Evolutionary conservation across 2,113 vertebrate species (phyloP).

Genomic region (Lepisosteus osseus): DNA sequence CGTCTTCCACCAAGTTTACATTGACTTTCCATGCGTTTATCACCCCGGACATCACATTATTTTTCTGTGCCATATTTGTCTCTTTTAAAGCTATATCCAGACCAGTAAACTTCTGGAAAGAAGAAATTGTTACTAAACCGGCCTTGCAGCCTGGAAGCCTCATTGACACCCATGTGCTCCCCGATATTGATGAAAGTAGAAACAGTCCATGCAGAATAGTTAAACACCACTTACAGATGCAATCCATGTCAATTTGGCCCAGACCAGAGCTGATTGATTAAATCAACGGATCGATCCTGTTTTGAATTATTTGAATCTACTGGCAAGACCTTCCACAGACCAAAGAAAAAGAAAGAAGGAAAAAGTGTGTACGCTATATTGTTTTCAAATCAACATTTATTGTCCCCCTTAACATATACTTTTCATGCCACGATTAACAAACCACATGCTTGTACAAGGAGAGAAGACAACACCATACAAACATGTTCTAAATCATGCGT

Average conservation of each 20-base stretch:
- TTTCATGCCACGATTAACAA: too few relatives aligned
- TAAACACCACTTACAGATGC: slow-evolving; percentile 33
- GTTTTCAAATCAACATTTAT: too few relatives aligned
- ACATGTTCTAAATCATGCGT: too few relatives aligned
- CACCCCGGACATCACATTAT: too few relatives aligned
- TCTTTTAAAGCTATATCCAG: not conserved
- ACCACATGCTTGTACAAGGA: too few relatives aligned
- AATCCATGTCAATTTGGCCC: slow-evolving; percentile 33
- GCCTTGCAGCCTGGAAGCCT: not conserved
- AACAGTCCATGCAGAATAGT: slow-evolving; percentile 30
- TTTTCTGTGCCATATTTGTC: too few relatives aligned
- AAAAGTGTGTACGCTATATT: too few relatives aligned
- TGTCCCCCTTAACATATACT: too few relatives aligned
- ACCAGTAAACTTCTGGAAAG: not conserved
- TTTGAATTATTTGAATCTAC: not conserved
- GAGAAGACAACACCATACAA: too few relatives aligned
- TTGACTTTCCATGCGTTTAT: too few relatives aligned
- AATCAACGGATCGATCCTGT: slow-evolving; percentile 37
- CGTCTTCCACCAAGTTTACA: too few relatives aligned
- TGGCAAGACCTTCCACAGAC: not conserved
- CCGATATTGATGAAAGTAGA: slow-evolving; percentile 31
- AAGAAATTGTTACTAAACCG: not conserved
- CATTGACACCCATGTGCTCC: not conserved
- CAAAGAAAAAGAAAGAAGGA: not conserved
- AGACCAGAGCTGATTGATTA: slow-evolving; percentile 27